Conservation (phyloP, 2,113 vertebrate genomes). For the Ceratotherium simum region DNA sequence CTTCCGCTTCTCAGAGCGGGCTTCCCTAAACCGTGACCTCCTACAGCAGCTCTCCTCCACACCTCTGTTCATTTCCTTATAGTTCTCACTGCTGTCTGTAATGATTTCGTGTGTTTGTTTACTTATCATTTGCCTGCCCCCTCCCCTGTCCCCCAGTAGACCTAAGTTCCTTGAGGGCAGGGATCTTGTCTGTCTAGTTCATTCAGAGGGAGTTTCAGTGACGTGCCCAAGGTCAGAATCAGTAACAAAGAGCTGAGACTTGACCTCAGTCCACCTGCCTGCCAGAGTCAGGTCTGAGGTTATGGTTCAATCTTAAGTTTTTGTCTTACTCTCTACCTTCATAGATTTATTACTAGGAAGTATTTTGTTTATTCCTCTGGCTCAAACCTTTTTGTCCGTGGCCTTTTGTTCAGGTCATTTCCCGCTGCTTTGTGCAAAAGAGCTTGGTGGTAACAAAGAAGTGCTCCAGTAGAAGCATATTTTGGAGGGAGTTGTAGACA, state of each 20-base stretch:
- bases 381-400: neutral
- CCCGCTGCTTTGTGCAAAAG: neutral
- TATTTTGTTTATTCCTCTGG: neutral
- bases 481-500: neutral
- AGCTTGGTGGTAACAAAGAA: neutral
- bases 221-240: neutral
- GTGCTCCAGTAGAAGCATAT: neutral
- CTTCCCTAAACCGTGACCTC: neutral
- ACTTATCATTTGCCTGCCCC: neutral
- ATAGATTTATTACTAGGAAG: neutral
- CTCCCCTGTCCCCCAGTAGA: neutral
- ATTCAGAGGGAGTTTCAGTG: neutral
- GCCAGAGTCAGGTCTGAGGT: neutral
- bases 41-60: neutral
- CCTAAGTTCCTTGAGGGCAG: neutral
- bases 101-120: slow-evolving; percentile 2
- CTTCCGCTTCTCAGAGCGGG: neutral
- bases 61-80: neutral
- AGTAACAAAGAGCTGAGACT: neutral
- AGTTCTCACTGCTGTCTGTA: neutral
- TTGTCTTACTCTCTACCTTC: slow-evolving; percentile 11
- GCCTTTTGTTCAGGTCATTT: neutral
- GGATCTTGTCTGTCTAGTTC: neutral
- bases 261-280: neutral
- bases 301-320: neutral